Evolutionary conservation across 1,140 invertebrate species (phyloP), one percentile per base, ranked within the genome.

Genomic region (Drosophila sp.): DNA sequence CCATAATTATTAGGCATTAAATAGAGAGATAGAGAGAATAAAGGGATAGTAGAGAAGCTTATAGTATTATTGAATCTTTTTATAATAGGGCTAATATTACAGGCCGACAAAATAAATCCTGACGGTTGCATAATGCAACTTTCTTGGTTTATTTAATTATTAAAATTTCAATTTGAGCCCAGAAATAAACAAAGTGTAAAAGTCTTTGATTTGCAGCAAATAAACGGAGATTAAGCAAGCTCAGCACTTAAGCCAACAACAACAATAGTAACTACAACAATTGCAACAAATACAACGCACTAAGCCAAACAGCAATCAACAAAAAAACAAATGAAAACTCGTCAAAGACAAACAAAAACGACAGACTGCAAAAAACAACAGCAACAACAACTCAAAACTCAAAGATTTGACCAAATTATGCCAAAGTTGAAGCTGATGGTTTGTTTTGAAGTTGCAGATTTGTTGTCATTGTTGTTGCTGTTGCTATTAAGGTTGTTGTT

Each of bases 351-450:
- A 72, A 66, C 69, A 72, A 51, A 53, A 66, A n/a, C 14, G 14
- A 40, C 14, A 25, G 27, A 13, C 54, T 2, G 4, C 21, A 21
- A 48, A 38, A 50, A 62, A 40, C 29, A 46, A 32, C 27, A 46
- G 51, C 50, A 38, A 4, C 21, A 62, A 57, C 56, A 38, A 8
- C 7, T 25, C 38, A 57, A 74, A 21, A 67, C 34, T 11, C 40
- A 58, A 13, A 48, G 66, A 79, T 76, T 57, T 73, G 75, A 63
- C 63, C 72, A 83, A 84, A 84, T 83, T 73, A 80, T 84, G 72
- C 71, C 77, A 83, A 83, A 83, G 45, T 46, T 84, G 64, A 25
- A 43, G 25, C 29, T 38, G 38, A 64, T 46, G 54, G 6, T 56
- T 59, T 65, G 54, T 65, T 48, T 36, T 78, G 32, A 46, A 69